Base-by-base conservation (phyloP, 2,888 invertebrate genomes). In the Podabrus alpinus region DNA sequence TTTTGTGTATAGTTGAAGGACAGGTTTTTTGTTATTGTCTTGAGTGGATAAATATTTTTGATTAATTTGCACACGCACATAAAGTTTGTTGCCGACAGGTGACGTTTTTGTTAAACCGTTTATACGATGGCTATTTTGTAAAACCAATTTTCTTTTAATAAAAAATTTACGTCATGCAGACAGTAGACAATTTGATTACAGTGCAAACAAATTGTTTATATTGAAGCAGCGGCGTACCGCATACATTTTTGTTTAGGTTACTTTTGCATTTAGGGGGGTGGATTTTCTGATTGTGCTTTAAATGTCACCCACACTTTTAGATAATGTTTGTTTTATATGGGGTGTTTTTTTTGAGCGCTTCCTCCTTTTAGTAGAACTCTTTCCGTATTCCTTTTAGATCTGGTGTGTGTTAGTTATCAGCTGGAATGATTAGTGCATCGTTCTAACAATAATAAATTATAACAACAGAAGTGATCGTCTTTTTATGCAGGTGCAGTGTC, bases 401-500 rank as follows among this genome's bases (percentile, higher is more conserved):
- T 64, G 62, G 62, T 64, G 62, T 64, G 62, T 64, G 17, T 64
- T 19, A 19, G 62, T 64, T 64, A 19, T 64, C 16, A 64, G 21
- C 62, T 64, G 21, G 62, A 64, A 64, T 64, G 19, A 64, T 64
- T 64, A 64, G 62, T 64, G 62, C 62, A 64, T 64, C 62, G 62
- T 64, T 19, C 21, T 64, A 64, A 64, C 62, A 64, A 19, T 64
- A 64, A 64, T 64, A 64, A 64, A 59, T 19, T 69, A 45, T 45
- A 45, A 45, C 45, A 45, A 45, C 45, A 69, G 59, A 69, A 59
- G 69, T 59, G 62, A 59, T 59, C 9, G 15, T n/a, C 15, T 73
- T 59, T 62, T 69, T 75, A 45, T 72, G 21, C 69, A 75, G 75
- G 75, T 75, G 75, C 75, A 75, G 75, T 75, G 75, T 75, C 73